Conservation (phyloP, 2,888 invertebrate species). For the Dicranocentrus wangi region DNA sequence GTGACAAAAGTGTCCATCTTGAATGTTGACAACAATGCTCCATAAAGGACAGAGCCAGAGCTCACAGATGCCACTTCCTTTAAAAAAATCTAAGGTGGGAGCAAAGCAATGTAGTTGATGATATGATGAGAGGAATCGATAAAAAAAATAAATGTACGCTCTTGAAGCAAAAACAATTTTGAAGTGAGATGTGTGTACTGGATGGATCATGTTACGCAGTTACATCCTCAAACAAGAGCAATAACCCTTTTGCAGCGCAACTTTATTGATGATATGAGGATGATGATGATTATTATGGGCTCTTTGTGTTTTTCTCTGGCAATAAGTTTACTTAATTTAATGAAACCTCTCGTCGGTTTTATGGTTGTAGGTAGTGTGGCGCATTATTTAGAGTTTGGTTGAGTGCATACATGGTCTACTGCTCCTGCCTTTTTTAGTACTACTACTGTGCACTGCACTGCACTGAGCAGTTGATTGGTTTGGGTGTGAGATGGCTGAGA, state of each 20-base stretch:
- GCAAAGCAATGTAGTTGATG: not conserved
- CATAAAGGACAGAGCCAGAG: too few relatives aligned
- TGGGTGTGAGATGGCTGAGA: too few relatives aligned
- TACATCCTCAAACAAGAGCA: not conserved
- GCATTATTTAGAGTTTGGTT: too few relatives aligned
- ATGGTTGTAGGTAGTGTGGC: too few relatives aligned
- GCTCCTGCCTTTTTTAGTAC: too few relatives aligned
- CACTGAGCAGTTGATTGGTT: too few relatives aligned
- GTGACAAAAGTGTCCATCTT: not conserved
- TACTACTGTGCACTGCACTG: too few relatives aligned
- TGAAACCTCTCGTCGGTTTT: too few relatives aligned
- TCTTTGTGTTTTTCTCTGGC: too few relatives aligned
- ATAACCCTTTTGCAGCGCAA: not conserved
- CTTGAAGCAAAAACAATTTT: conserved; percentile 13
- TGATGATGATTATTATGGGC: not conserved
- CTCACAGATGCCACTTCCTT: not conserved
- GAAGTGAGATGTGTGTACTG: not conserved
- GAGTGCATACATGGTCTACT: too few relatives aligned
- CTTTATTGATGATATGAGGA: not conserved
- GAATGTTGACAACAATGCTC: not conserved
- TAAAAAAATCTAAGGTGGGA: not conserved
- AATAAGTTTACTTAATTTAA: too few relatives aligned
- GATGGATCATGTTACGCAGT: not conserved
- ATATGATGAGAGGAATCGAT: conserved; percentile 36
- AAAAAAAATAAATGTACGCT: conserved; percentile 34